Evolutionary conservation across 2,888 invertebrate species (phyloP), one percentile per base, ranked within the genome.

Genomic region (Pomacea canaliculata): DNA sequence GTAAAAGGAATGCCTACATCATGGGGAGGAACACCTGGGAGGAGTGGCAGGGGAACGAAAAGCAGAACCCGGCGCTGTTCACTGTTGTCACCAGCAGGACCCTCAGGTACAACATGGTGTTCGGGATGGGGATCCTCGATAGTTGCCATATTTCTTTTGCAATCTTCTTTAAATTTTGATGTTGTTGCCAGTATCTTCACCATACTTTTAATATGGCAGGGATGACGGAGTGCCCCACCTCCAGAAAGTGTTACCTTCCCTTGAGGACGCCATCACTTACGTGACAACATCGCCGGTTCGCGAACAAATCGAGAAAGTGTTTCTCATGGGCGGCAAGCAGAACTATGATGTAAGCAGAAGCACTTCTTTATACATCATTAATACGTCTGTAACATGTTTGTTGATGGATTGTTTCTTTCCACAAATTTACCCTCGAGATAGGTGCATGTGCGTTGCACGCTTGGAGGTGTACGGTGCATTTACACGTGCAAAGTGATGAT

Each of bases 1-100:
- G 46, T 16, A 73, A 73, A 56, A 67, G 48, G 60, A 73, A 73
- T n/a, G 73, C 68, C n/a, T 73, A 68, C 73, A 73, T 73, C 62
- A 73, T 73, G 73, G 73, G 73, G 8, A 66, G 68, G 2, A 37
- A 60, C 48, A 68, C 73, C 13, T 73, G 73, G 73, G 73, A 73
- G 8, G n/a, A 56, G n/a, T 73, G 67, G 67, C 16, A 19, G 0
- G 56, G 56, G 12, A 60, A 67, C 7, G 73, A 73, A 37, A 67
- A 48, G n/a, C 13, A 46, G n/a, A 67, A 73, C 73, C 73, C 73
- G 5, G 8, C n/a, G 12, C 56, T 73, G 46, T 73, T 68, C 68
- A 73, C 73, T 18, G 73, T 73, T n/a, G 73, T 73, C 68, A 73
- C 73, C 56, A 73, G 73, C 48, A 60, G 12, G 37, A 59, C 67